A percentile compares a stretch with the other conserved stretches of the same genome.
These are phyloP conservation scores for Lanius collurio DNA, from an alignment of 2,113 vertebrate species.

Conservation along the genomic window DNA sequence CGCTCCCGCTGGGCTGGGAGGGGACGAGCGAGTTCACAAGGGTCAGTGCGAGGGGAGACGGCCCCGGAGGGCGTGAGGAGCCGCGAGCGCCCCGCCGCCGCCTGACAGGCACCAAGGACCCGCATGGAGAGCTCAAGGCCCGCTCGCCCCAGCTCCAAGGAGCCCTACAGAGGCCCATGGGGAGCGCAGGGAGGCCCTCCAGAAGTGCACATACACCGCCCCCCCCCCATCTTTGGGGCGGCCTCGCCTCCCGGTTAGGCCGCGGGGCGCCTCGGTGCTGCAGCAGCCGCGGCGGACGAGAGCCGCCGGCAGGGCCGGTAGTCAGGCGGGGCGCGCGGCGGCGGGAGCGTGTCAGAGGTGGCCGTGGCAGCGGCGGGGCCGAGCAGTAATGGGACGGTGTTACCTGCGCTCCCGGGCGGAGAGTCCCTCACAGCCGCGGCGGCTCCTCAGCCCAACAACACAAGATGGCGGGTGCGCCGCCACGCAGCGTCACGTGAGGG, in stretches of 20 bases:
- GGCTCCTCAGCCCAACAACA: conserved; percentile 79
- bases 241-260: not conserved
- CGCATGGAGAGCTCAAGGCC: not conserved
- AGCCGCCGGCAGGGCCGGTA: not conserved
- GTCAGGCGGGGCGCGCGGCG: not conserved
- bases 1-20: not conserved
- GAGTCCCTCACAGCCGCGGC: conserved; percentile 73
- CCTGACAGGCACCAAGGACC: not conserved
- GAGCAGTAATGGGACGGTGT: not conserved
- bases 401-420: conserved; percentile 76
- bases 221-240: not conserved
- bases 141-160: not conserved
- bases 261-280: not conserved
- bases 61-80: not conserved
- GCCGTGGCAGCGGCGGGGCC: not conserved
- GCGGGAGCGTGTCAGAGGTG: not conserved
- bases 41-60: not conserved
- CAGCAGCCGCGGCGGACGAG: not conserved
- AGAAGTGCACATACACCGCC: not conserved
- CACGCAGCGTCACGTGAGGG: conserved; percentile 74
- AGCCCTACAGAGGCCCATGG: not conserved
- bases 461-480: conserved; percentile 81
- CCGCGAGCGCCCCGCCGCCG: not conserved
- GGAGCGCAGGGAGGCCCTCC: not conserved
- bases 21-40: not conserved